Evolutionary conservation across 2,113 vertebrate genomes (phyloP).

Genomic region (Platysteira castanea): DNA sequence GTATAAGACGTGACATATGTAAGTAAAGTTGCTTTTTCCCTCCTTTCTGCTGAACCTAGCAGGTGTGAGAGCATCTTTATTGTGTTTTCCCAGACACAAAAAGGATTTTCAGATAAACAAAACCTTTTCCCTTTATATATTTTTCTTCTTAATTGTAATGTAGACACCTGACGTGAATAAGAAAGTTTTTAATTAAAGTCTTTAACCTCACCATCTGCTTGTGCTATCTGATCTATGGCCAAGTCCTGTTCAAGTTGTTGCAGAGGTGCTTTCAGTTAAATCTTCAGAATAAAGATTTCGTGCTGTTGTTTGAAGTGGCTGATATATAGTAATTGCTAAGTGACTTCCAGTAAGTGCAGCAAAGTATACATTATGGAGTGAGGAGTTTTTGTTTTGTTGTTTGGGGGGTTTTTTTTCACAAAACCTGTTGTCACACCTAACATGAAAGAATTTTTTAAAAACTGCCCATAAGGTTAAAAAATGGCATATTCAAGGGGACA

Average conservation of each 20-base stretch:
- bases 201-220: background rate
- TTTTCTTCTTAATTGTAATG: background rate
- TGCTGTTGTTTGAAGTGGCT: background rate
- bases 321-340: background rate
- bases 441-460: background rate
- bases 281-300: background rate
- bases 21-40: too few species aligned
- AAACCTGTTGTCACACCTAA: background rate
- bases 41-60: too few species aligned
- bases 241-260: background rate
- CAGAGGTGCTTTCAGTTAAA: background rate
- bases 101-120: background rate
- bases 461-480: background rate
- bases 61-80: too few species aligned
- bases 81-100: too few species aligned
- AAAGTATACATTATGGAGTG: background rate
- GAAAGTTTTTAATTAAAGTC: background rate
- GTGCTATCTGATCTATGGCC: background rate
- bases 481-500: background rate
- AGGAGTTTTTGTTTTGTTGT: background rate
- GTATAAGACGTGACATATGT: too few species aligned
- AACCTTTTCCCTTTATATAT: background rate
- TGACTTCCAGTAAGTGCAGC: background rate
- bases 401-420: background rate
- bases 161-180: background rate